phyloP scores from a whole-genome alignment of 2,113 vertebrate species.

The Oncorhynchus mykiss region DNA sequence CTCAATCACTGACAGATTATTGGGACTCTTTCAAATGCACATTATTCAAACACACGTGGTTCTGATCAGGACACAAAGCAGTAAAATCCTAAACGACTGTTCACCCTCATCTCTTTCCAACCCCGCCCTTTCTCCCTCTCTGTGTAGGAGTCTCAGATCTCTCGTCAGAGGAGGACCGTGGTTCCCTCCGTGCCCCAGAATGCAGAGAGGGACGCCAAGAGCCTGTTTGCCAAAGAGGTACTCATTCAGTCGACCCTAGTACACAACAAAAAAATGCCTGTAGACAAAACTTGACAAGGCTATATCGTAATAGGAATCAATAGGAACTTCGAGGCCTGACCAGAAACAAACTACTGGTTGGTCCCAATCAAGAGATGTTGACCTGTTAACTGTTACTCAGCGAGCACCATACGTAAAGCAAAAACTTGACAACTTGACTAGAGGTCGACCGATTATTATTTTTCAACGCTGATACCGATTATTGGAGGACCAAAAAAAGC shows the following conservation, averaged over 20 bases:
- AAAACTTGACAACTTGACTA: background rate
- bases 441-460: too few relatives aligned
- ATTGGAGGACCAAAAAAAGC: too few relatives aligned
- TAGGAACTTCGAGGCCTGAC: too few relatives aligned
- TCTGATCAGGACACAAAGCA: constrained; percentile 31
- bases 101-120: background rate
- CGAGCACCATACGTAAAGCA: too few relatives aligned
- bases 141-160: constrained; percentile 82
- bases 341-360: too few relatives aligned
- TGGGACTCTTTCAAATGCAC: constrained; percentile 4
- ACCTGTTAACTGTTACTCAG: too few relatives aligned
- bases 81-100: background rate
- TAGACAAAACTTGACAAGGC: background rate
- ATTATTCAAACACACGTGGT: constrained; percentile 39
- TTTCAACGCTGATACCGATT: too few relatives aligned
- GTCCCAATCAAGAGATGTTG: too few relatives aligned
- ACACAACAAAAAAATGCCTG: background rate
- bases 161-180: constrained; percentile 85
- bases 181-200: constrained; percentile 89
- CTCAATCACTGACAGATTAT: background rate
- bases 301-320: too few relatives aligned
- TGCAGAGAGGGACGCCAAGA: constrained; percentile 86
- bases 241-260: background rate
- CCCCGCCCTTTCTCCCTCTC: background rate
- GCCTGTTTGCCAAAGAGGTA: constrained; percentile 96